These are phyloP conservation scores for Chrysopilus asiliformis DNA, from an alignment of 2,888 invertebrate species.

Conservation along the genomic window DNA sequence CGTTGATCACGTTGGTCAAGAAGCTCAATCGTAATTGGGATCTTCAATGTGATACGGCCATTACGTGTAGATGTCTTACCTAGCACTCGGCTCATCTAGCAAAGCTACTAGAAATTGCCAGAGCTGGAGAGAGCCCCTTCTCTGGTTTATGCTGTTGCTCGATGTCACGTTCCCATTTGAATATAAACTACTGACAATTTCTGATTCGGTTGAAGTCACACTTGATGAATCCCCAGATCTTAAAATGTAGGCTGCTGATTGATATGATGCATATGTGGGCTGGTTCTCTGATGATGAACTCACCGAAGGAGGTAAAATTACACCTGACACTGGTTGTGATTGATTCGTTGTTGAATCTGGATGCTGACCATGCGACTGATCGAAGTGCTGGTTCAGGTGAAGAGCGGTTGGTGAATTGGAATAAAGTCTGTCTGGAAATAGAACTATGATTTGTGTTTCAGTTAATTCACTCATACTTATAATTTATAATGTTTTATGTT, in stretches of 20 bases:
- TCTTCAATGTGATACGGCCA: no score
- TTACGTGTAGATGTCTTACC: no score
- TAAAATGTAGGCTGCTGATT: slow-evolving; percentile 7
- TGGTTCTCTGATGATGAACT: no score
- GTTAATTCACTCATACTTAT: neutral
- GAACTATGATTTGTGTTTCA: slow-evolving; percentile 1
- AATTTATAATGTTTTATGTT: neutral
- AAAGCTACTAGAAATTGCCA: slow-evolving; percentile 91
- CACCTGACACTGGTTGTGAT: no score
- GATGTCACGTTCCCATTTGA: slow-evolving; percentile 24
- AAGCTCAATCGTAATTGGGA: no score
- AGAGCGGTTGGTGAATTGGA: slow-evolving; percentile 23
- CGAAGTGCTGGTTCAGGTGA: slow-evolving; percentile 19
- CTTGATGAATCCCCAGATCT: slow-evolving; percentile 28
- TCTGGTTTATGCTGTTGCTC: slow-evolving; percentile 36
- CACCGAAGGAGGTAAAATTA: no score
- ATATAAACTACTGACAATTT: slow-evolving; percentile 30
- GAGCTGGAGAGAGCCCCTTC: slow-evolving; percentile 78
- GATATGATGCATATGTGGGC: slow-evolving; percentile 7
- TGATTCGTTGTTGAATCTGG: slow-evolving; percentile 34
- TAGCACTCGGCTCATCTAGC: slow-evolving; percentile 49
- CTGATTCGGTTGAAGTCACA: slow-evolving; percentile 30
- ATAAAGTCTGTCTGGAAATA: slow-evolving; percentile 21
- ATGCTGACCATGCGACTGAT: slow-evolving; percentile 29
- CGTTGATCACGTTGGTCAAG: no score